Evolutionary conservation across 2,113 vertebrate species (phyloP), one percentile per base, ranked within the genome.

Genomic region (Thamnophis sirtalis): DNA sequence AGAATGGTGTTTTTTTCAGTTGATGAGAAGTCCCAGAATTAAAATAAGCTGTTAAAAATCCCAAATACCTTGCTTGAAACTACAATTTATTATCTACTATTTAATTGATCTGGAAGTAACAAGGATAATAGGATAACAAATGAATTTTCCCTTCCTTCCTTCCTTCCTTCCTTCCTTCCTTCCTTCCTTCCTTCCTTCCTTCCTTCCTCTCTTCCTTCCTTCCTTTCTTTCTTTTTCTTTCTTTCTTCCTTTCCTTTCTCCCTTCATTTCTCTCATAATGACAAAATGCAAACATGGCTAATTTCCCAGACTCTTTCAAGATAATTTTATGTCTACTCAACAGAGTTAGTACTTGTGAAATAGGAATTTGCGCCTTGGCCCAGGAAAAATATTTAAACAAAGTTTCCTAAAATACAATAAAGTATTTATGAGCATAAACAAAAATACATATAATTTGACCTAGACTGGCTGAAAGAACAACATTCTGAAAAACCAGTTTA

Each of bases 261-360:
- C 51, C 54, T 24, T 13, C 13, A 33, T 50, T 28, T 91, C 3
- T 86, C 94, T 93, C 86, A 2, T 9, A 10, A 68, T 91, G 56
- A 38, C 86, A 19, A 51, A 63, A 3, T 88, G 80, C 73, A 92
- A 93, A n/a, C 86, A 8, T 91, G 84, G 26, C 15, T 89, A 92
- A 11, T 95, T 55, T 95, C 53, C n/a, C 43, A 43, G 85, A 5
- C 80, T 48, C 88, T 93, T 96, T 95, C 26, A 90, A 95, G 93
- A 24, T 88, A 89, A 80, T 93, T 95, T 92, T 94, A 56, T 93
- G 95, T 94, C 93, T 89, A 51, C 92, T 43, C 91, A 89, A 92
- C 51, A 90, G 56, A 94, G 89, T 88, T 33, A 0, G 53, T 95
- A 91, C 88, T 63, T 94, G 22, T 0, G 0, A n/a, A 94, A 90